phyloP scores from a whole-genome alignment of 2,888 invertebrate genomes.

The Oscheius sp. region DNA sequence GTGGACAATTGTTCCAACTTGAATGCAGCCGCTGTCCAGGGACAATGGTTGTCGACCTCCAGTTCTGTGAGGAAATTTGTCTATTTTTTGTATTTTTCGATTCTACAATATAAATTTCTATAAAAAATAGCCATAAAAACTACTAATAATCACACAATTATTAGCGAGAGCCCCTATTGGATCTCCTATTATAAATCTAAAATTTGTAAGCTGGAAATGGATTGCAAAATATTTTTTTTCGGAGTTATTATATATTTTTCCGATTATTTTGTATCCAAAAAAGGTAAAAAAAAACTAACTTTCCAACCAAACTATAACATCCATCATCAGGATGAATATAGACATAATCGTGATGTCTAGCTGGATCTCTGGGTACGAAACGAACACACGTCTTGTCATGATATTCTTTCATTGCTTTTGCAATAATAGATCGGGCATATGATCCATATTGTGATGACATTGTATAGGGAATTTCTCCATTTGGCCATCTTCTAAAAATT shows the following conservation, averaged over 20 bases:
- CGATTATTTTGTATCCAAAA: too few species aligned
- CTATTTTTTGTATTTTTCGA: too few species aligned
- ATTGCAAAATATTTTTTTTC: too few species aligned
- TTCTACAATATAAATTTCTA: too few species aligned
- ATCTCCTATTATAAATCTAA: too few species aligned
- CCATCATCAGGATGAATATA: constrained; percentile 78
- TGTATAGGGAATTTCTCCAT: constrained; percentile 71
- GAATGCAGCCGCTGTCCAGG: constrained; percentile 71
- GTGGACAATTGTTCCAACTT: constrained; percentile 63
- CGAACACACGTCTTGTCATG: constrained; percentile 79
- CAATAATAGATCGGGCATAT: constrained; percentile 71
- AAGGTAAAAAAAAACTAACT: constrained; percentile 36
- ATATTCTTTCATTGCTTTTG: constrained; percentile 69
- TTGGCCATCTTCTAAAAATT: constrained; percentile 65
- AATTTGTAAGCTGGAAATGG: too few species aligned
- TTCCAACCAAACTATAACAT: constrained; percentile 83
- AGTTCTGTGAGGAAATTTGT: constrained; percentile 56
- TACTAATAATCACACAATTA: too few species aligned
- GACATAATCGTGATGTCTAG: constrained; percentile 76
- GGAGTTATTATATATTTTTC: background rate
- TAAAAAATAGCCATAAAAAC: too few species aligned
- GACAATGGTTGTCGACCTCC: constrained; percentile 67
- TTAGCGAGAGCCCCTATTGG: too few species aligned
- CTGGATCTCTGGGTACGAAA: constrained; percentile 78
- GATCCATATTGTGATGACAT: constrained; percentile 70